Evolutionary conservation across 30 jellyfish, hydroid and myxozoan genomes (phyloP).

Genomic region (Catostylus mosaicus): DNA sequence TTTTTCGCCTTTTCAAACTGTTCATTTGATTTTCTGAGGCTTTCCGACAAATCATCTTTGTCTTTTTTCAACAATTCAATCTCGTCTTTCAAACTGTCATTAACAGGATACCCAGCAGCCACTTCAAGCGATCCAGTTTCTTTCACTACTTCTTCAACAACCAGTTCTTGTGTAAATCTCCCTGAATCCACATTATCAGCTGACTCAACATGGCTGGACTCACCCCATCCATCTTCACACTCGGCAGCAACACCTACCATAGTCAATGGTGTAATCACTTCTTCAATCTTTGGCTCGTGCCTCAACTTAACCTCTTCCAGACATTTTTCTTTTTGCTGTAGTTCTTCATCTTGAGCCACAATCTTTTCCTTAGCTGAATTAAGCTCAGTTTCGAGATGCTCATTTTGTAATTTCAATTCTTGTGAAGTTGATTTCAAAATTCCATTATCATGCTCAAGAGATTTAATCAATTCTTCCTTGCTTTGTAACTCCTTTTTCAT

Average conservation of each 20-base stretch:
- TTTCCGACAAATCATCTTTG: background rate
- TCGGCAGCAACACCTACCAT: slow-evolving; percentile 26
- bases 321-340: slow-evolving; percentile 6
- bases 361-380: background rate
- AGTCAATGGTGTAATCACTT: background rate
- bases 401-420: background rate
- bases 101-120: background rate
- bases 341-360: slow-evolving; percentile 1
- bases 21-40: slow-evolving; percentile 16
- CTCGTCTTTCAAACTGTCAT: background rate
- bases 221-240: slow-evolving; percentile 28
- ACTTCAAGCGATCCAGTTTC: slow-evolving; percentile 13
- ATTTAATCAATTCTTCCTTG: slow-evolving; percentile 44
- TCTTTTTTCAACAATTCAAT: slow-evolving; percentile 10
- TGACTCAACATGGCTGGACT: background rate
- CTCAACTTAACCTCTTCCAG: background rate
- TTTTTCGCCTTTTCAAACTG: slow-evolving; percentile 72
- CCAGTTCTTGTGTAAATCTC: slow-evolving; percentile 17
- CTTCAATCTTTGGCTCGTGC: background rate
- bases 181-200: background rate
- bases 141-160: slow-evolving; percentile 9
- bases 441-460: slow-evolving; percentile 11
- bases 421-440: background rate
- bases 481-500: slow-evolving; percentile 67
- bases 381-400: slow-evolving; percentile 1